phyloP scores from a whole-genome alignment of 2,888 invertebrate species.

The Nephrocerus scutellatus region DNA sequence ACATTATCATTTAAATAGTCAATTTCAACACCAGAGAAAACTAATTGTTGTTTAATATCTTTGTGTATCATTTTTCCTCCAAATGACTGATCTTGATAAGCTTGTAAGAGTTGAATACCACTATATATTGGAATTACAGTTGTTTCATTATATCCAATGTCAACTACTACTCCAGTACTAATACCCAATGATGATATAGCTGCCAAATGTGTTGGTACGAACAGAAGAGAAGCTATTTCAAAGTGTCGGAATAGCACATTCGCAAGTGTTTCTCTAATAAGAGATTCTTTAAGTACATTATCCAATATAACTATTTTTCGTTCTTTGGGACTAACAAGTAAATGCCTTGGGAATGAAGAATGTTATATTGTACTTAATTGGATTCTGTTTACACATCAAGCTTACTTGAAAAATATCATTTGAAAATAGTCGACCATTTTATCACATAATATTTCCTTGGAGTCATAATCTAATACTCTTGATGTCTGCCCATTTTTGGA shows the following conservation, averaged over 20 bases:
- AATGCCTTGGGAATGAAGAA: constrained; percentile 55
- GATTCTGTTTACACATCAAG: neutral
- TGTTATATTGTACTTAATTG: neutral
- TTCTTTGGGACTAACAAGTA: constrained; percentile 88
- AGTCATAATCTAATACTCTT: constrained; percentile 59
- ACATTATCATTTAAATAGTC: constrained; percentile 50
- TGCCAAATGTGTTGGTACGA: constrained; percentile 80
- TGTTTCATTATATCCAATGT: constrained; percentile 81
- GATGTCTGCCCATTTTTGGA: constrained; percentile 55
- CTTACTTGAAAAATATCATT: constrained; percentile 77
- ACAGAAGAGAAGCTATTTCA: constrained; percentile 75
- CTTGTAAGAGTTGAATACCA: constrained; percentile 76
- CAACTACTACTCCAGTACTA: constrained; percentile 74
- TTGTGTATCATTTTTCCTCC: constrained; percentile 66
- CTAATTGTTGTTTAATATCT: constrained; percentile 52
- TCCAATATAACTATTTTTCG: constrained; percentile 87
- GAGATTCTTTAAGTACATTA: constrained; percentile 73
- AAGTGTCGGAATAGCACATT: constrained; percentile 88
- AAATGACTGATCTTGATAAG: constrained; percentile 74
- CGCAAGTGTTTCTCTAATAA: constrained; percentile 80
- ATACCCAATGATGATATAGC: constrained; percentile 76
- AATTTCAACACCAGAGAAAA: constrained; percentile 47
- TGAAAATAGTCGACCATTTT: constrained; percentile 84
- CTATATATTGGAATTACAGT: constrained; percentile 77
- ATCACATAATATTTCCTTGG: constrained; percentile 69